Conservation (phyloP, 2,113 vertebrate species). For the Sarotherodon lohbergeri region DNA sequence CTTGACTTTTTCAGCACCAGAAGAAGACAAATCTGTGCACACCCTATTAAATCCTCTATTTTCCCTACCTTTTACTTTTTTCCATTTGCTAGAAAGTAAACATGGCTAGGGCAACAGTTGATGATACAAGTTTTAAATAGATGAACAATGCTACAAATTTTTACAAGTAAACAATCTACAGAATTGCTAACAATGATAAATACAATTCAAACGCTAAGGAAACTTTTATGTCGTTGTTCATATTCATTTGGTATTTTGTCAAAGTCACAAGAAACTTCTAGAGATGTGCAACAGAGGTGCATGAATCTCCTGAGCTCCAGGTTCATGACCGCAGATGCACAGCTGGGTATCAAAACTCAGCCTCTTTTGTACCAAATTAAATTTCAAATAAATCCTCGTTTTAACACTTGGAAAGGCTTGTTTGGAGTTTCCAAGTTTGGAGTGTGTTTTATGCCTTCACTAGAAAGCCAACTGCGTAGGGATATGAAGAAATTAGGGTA, state of each 20-base stretch:
- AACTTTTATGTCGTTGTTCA: not conserved
- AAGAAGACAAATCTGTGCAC: not conserved
- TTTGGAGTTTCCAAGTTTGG: not conserved
- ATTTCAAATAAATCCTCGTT: not conserved
- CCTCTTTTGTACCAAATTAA: not conserved
- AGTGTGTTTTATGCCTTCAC: not conserved
- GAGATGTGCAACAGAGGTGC: not conserved
- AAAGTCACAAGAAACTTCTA: not conserved
- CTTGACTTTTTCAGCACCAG: not conserved
- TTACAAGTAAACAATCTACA: not conserved
- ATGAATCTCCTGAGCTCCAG: not conserved
- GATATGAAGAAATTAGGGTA: not conserved
- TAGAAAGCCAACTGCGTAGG: not conserved
- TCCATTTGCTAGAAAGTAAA: not conserved
- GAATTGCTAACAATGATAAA: not conserved
- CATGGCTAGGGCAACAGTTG: not conserved
- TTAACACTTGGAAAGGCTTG: not conserved
- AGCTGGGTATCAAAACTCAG: not conserved
- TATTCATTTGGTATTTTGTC: not conserved
- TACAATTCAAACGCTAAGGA: not conserved
- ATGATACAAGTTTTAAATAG: not conserved
- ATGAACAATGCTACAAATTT: rapidly evolving
- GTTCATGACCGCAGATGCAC: not conserved
- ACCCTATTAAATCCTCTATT: not conserved
- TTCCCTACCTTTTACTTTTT: not conserved